Evolutionary conservation across 2,797 vertebrate species (phyloP).

Genomic region (Cetoscarus ocellatus): DNA sequence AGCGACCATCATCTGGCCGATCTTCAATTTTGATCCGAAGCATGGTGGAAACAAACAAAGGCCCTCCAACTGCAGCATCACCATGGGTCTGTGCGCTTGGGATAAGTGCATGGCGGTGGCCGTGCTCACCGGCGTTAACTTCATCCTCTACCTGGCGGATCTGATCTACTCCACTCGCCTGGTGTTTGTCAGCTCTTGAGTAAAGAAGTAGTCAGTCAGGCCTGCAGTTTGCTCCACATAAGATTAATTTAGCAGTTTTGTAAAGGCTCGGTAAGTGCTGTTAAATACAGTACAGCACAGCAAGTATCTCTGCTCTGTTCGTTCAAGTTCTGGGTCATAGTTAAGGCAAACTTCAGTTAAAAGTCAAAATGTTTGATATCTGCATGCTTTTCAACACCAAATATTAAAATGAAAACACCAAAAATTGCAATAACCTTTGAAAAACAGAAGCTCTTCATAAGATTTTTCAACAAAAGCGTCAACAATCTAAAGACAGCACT

Average conservation of each 20-base stretch:
- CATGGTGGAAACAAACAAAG: slow-evolving; percentile 71
- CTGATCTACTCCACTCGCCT: slow-evolving; percentile 84
- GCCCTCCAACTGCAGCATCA: slow-evolving; percentile 31
- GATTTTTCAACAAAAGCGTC: no score
- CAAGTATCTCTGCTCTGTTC: slow-evolving; percentile 2
- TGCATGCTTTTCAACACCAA: no score
- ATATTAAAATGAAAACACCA: no score
- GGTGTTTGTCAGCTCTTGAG: slow-evolving; percentile 82
- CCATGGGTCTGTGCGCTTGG: slow-evolving; percentile 66
- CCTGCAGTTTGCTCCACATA: slow-evolving; percentile 46
- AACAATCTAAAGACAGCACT: no score
- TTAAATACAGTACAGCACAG: slow-evolving; percentile 20
- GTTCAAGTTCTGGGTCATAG: neutral
- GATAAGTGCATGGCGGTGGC: slow-evolving; percentile 80
- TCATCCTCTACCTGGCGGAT: slow-evolving; percentile 85
- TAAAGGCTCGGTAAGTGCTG: slow-evolving; percentile 30
- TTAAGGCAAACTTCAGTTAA: no score
- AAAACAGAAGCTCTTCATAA: no score
- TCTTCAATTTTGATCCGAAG: slow-evolving; percentile 88
- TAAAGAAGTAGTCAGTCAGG: neutral
- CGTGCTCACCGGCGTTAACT: slow-evolving; percentile 81
- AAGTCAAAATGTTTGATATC: no score
- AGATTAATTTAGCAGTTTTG: slow-evolving; percentile 59
- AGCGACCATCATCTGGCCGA: slow-evolving; percentile 91
- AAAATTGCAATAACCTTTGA: no score